Conservation (phyloP, 2,888 invertebrate species). For the Poecilus cupreus region DNA sequence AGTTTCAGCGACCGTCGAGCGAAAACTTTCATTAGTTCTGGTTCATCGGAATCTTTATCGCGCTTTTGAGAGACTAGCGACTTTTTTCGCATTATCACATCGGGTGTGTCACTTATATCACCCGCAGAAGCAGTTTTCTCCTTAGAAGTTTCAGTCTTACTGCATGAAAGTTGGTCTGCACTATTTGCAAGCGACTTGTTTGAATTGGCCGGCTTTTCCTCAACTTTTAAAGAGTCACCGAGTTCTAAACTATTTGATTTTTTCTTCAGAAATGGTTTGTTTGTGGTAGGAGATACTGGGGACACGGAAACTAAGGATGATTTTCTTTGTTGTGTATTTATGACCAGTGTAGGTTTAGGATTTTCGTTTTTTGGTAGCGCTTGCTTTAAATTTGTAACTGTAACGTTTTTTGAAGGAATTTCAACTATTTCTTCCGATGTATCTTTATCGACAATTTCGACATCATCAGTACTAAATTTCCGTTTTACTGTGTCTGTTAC, state of each 20-base stretch:
- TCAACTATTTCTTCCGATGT: constrained; percentile 64
- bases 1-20: constrained; percentile 86
- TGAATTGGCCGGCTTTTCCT: constrained; percentile 25
- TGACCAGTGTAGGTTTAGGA: constrained; percentile 63
- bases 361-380: constrained; percentile 57
- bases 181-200: constrained; percentile 16
- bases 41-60: constrained; percentile 80
- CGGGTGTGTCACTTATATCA: constrained; percentile 59
- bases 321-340: constrained; percentile 59
- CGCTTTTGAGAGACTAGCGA: constrained; percentile 72
- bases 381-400: constrained; percentile 58
- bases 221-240: constrained; percentile 71
- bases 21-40: constrained; percentile 88
- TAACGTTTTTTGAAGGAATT: constrained; percentile 61
- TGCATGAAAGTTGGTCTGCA: constrained; percentile 60
- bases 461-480: constrained; percentile 71
- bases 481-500: constrained; percentile 61
- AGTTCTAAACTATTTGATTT: constrained; percentile 76
- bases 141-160: constrained; percentile 60
- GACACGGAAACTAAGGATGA: constrained; percentile 60
- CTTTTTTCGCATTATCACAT: constrained; percentile 77
- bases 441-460: constrained; percentile 72
- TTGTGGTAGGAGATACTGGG: constrained; percentile 62
- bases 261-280: constrained; percentile 74
- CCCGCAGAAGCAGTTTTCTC: neutral